These are phyloP conservation scores for Myiothlypis coronata DNA, from an alignment of 2,797 vertebrate genomes.

Conservation along the genomic window DNA sequence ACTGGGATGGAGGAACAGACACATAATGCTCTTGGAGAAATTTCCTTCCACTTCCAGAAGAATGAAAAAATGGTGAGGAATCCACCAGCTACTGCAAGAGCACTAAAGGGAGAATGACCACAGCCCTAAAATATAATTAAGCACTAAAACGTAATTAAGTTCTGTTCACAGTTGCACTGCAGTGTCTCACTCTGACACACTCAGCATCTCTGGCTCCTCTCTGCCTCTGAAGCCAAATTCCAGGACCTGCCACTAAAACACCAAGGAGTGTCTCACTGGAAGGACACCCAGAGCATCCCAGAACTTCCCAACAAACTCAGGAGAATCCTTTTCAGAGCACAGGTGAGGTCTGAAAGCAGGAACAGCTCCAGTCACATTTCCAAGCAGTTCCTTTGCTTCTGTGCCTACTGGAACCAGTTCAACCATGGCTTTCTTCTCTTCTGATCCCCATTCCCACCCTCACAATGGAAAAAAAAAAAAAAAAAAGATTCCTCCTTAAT, in stretches of 20 bases:
- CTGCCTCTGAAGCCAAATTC: neutral
- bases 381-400: neutral
- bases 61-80: neutral
- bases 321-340: neutral
- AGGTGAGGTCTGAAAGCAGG: neutral
- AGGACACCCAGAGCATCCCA: fast-evolving
- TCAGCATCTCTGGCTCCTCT: neutral
- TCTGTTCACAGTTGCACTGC: neutral
- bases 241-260: neutral
- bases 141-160: fast-evolving
- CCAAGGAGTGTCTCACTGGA: neutral
- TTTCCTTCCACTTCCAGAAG: neutral
- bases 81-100: neutral
- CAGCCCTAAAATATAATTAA: fast-evolving
- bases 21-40: fast-evolving
- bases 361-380: neutral
- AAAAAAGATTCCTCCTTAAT: neutral
- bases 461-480: neutral
- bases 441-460: neutral
- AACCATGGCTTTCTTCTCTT: slow-evolving; percentile 24
- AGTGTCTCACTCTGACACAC: neutral
- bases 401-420: neutral
- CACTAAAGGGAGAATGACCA: neutral
- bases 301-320: neutral
- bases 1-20: neutral